These are phyloP conservation scores for Sebastes kiyomatsui DNA, from an alignment of 2,797 vertebrate genomes.

Conservation along the genomic window DNA sequence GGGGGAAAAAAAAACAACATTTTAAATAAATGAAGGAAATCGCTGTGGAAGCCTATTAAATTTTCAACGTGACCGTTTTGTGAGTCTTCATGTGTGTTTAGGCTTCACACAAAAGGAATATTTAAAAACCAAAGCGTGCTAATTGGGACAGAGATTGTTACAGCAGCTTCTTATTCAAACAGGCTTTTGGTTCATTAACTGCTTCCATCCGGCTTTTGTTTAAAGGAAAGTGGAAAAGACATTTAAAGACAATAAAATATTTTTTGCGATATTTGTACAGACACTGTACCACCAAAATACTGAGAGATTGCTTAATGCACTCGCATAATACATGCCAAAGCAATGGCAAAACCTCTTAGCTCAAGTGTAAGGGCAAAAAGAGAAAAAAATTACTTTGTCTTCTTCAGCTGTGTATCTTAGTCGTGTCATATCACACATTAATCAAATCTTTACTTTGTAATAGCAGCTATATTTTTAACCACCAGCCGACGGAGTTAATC, in stretches of 20 bases:
- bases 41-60: constrained; percentile 85
- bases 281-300: constrained; percentile 23
- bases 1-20: constrained; percentile 55
- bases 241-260: constrained; percentile 68
- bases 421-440: neutral
- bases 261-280: constrained; percentile 43
- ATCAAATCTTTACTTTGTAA: constrained; percentile 5
- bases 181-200: constrained; percentile 82
- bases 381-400: neutral
- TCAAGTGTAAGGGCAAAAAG: neutral
- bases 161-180: constrained; percentile 79
- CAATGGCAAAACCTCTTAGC: neutral
- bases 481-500: neutral
- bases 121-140: constrained; percentile 80
- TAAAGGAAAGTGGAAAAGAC: constrained; percentile 70
- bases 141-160: constrained; percentile 81
- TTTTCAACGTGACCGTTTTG: constrained; percentile 85
- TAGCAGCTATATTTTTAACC: neutral
- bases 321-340: neutral
- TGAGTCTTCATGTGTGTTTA: constrained; percentile 86
- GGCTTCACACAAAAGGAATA: constrained; percentile 80
- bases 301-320: constrained; percentile 24
- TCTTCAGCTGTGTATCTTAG: neutral
- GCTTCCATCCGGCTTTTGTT: constrained; percentile 76
- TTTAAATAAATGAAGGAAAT: constrained; percentile 86